These are phyloP conservation scores for Platerodrilus igneus DNA, from an alignment of 2,888 invertebrate genomes.

Conservation along the genomic window DNA sequence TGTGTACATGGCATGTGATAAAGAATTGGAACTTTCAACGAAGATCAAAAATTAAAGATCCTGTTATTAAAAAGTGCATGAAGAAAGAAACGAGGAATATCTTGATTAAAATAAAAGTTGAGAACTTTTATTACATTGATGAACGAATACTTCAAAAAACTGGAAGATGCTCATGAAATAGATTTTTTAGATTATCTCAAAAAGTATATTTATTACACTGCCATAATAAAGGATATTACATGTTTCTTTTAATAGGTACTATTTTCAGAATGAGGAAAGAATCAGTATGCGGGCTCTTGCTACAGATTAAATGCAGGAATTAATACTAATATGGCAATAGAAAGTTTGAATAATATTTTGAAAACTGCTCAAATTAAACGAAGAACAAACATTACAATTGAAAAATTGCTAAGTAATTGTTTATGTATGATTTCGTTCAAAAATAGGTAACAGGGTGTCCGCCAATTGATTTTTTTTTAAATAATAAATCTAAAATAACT, in stretches of 20 bases:
- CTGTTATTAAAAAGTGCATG: constrained; percentile 19
- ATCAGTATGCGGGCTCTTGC: constrained; percentile 29
- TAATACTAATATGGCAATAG: constrained; percentile 29
- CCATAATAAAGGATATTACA: background rate
- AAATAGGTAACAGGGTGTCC: too few relatives aligned
- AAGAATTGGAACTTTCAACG: constrained; percentile 30
- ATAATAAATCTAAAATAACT: too few relatives aligned
- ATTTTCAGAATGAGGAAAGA: constrained; percentile 24
- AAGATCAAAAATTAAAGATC: too few relatives aligned
- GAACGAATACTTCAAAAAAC: constrained; percentile 20
- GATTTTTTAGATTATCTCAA: constrained; percentile 25
- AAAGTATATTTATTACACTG: constrained; percentile 12
- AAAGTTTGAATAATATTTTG: constrained; percentile 26
- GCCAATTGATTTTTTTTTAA: too few relatives aligned
- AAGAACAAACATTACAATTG: too few relatives aligned
- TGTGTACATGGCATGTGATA: constrained; percentile 29
- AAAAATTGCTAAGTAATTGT: too few relatives aligned
- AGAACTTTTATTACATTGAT: constrained; percentile 19
- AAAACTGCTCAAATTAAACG: too few relatives aligned
- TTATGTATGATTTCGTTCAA: too few relatives aligned
- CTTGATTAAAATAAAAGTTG: constrained; percentile 19
- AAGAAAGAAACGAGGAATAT: constrained; percentile 24
- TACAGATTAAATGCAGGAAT: constrained; percentile 24
- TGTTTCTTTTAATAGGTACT: constrained; percentile 23
- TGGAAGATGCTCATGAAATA: constrained; percentile 22